Conservation (phyloP, 2,888 invertebrate species). For the Vandiemenella viatica region DNA sequence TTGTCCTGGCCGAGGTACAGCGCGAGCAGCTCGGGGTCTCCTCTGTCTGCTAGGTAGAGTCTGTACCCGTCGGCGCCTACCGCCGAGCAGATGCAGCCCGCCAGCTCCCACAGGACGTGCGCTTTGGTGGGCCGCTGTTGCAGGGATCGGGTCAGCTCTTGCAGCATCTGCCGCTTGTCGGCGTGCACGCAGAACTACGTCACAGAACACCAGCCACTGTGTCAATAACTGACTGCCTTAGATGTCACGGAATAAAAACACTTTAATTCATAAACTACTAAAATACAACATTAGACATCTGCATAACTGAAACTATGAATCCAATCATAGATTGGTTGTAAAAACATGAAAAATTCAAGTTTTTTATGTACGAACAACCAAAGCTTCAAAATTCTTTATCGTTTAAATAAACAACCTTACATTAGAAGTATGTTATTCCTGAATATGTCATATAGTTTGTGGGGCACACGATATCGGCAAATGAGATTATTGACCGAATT, state of each 20-base stretch:
- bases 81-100: constrained; percentile 45
- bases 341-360: no score
- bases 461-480: no score
- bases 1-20: constrained; percentile 27
- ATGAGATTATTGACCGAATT: no score
- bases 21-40: constrained; percentile 27
- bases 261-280: no score
- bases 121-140: constrained; percentile 44
- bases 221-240: background rate
- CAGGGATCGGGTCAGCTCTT: constrained; percentile 44
- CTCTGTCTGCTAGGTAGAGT: constrained; percentile 38
- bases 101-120: constrained; percentile 49
- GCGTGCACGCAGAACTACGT: constrained; percentile 42
- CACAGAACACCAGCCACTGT: background rate
- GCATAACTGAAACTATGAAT: no score
- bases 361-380: no score
- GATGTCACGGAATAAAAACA: background rate
- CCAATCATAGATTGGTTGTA: no score
- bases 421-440: no score
- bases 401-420: no score
- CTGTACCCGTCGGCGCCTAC: constrained; percentile 51
- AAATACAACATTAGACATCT: no score
- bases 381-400: no score
- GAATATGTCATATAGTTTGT: no score
- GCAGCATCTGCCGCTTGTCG: constrained; percentile 46